phyloP scores from a whole-genome alignment of 2,113 vertebrate species.

The Corythornis madagascariensis region DNA sequence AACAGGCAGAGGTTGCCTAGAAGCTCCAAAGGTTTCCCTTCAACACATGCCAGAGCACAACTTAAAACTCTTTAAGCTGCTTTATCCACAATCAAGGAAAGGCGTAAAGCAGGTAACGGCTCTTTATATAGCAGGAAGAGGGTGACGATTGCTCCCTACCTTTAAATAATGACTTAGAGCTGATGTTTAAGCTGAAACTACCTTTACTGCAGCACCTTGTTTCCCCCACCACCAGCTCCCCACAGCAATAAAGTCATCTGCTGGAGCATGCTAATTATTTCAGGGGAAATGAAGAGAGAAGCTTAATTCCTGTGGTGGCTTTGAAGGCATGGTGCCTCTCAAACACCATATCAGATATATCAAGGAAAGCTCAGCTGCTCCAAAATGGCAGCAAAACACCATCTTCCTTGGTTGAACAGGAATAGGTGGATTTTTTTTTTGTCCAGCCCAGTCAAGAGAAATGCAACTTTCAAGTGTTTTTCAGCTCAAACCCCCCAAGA shows the following conservation, averaged over 20 bases:
- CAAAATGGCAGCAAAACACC: not conserved
- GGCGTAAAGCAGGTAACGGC: not conserved
- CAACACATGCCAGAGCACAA: not conserved
- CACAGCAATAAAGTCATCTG: not conserved
- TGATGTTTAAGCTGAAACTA: not conserved
- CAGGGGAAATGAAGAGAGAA: not conserved
- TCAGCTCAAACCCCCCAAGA: not conserved
- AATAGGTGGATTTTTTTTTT: not conserved
- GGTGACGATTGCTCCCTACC: not conserved
- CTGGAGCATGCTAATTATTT: not conserved
- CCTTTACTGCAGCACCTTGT: not conserved
- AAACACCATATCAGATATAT: not conserved
- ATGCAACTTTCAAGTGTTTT: accelerated
- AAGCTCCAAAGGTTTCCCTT: not conserved
- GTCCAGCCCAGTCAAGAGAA: not conserved
- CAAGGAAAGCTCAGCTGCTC: not conserved
- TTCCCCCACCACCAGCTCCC: not conserved
- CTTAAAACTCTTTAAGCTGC: not conserved
- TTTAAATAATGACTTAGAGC: not conserved
- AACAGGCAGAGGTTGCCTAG: not conserved
- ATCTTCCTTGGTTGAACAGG: not conserved
- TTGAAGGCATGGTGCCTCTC: not conserved
- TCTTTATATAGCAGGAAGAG: not conserved
- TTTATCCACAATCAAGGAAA: not conserved
- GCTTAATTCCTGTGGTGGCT: not conserved